Evolutionary conservation across 1,140 invertebrate species (phyloP).

Genomic region (Scaptodrosophila lebanonensis): DNA sequence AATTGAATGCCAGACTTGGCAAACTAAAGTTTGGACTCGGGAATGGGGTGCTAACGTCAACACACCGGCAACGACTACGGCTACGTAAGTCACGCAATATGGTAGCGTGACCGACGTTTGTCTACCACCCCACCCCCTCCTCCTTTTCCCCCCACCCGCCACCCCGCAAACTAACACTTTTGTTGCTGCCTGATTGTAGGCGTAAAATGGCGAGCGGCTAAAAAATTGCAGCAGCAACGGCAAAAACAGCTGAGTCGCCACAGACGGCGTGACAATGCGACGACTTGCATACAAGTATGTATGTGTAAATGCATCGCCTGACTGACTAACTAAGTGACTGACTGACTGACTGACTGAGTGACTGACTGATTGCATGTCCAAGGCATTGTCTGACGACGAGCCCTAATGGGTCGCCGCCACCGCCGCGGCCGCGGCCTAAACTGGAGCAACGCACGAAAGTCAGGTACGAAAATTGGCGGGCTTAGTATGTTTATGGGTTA

Average conservation of each 20-base stretch:
- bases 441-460: conserved; percentile 73
- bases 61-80: too few relatives aligned
- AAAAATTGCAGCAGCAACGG: too few relatives aligned
- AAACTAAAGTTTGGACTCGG: too few relatives aligned
- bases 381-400: conserved; percentile 55
- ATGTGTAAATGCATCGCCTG: conserved; percentile 60
- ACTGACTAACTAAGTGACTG: conserved; percentile 45
- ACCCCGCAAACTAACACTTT: too few relatives aligned
- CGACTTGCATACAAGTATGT: conserved; percentile 39
- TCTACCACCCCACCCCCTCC: conserved; percentile 33
- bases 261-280: conserved; percentile 64
- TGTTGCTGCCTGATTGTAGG: too few relatives aligned
- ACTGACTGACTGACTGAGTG: conserved; percentile 54
- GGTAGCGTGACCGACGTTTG: conserved; percentile 8
- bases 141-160: neutral
- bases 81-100: conserved; percentile 70
- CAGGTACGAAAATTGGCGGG: conserved; percentile 61
- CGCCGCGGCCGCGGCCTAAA: conserved; percentile 34
- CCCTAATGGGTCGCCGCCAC: conserved; percentile 1
- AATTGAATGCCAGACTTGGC: too few relatives aligned
- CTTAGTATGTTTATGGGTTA: conserved; percentile 70
- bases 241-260: conserved; percentile 39
- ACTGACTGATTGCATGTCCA: conserved; percentile 69
- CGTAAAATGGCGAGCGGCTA: too few relatives aligned
- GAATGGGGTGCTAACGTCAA: too few relatives aligned